A percentile compares a stretch with the other conserved stretches of the same genome.
phyloP scores from a whole-genome alignment of 37 sponge, comb jelly and placozoan genomes.

The Amphimedon queenslandica region DNA sequence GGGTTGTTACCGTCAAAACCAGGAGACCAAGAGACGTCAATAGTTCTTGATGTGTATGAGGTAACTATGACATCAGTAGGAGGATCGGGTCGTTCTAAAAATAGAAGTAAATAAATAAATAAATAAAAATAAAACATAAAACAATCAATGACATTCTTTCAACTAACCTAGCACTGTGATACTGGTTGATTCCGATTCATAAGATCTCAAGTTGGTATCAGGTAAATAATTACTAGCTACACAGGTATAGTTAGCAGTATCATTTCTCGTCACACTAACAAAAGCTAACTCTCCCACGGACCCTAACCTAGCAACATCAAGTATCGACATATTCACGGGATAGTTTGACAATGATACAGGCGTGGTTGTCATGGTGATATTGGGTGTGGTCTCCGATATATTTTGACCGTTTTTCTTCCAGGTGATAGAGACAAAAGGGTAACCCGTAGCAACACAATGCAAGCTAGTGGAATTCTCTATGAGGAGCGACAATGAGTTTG shows the following conservation, averaged over 20 bases:
- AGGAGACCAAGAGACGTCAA: conserved; percentile 38
- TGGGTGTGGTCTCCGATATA: not conserved
- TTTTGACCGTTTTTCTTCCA: conserved; percentile 39
- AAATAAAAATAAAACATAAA: not conserved
- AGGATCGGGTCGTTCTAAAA: conserved; percentile 59
- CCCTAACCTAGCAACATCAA: conserved; percentile 24
- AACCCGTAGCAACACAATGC: conserved; percentile 47
- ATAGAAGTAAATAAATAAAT: not conserved
- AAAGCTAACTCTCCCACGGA: conserved; percentile 37
- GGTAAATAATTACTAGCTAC: conserved; percentile 25
- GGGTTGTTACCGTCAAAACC: conserved; percentile 60
- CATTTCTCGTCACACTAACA: conserved; percentile 24
- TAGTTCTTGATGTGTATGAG: conserved; percentile 13
- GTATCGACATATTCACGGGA: not conserved
- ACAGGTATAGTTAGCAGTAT: conserved; percentile 72
- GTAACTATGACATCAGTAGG: conserved; percentile 18
- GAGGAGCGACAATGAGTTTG: conserved; percentile 5
- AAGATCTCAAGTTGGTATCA: not conserved
- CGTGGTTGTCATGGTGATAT: not conserved
- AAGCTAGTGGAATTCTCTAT: conserved; percentile 10
- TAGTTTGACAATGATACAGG: not conserved
- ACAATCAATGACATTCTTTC: not conserved
- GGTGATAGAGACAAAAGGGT: conserved; percentile 34
- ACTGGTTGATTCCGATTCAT: not conserved
- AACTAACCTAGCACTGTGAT: not conserved